Evolutionary conservation across 1,140 invertebrate genomes (phyloP), one percentile per base, ranked within the genome.

Genomic region (Trichogramma pretiosum): DNA sequence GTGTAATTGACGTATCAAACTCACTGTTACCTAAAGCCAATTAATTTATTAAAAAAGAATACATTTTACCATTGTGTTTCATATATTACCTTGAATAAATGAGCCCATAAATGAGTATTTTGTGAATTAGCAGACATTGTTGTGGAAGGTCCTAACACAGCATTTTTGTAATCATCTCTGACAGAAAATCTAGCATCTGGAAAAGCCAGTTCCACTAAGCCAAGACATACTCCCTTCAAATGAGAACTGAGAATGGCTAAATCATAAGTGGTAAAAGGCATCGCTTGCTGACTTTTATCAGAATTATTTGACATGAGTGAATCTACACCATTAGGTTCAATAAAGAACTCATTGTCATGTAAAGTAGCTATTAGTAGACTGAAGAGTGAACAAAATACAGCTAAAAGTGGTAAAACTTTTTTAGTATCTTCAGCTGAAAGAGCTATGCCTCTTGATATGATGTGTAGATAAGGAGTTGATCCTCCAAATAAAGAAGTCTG

Each of bases 151-250:
- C 70, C 68, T 0, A 72, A 43, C 0, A 72, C 63, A 0, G 74
- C 72, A 24, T 56, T 73, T 34, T 64, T 68, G 42, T 73, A 69
- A 51, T 66, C 64, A n/a, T 74, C 68, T 22, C 65, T 62, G 8
- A 80, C 61, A 9, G 67, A 74, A 0, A 80, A 78, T 53, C 83
- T 72, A 0, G 80, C 79, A 61, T 93, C 89, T 0, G 91, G 90
- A 68, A 89, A 93, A 0, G 90, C 90, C 18, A 94, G 69, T 58
- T 95, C 89, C 2, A 96, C 87, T 1, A 96, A 74, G 10, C 89
- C 90, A 11, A 93, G 71, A 55, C 89, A 90, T 1, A 92, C 82
- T 53, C 90, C 87, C 48, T 87, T 84, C 2, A 88, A 59, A 7
- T 81, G 76, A 26, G 78, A 75, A 23, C 81, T 84, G 35, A 88